Percentiles rank a stretch among this genome's conserved stretches.
Conservation (phyloP, 2,888 invertebrate species). For the Esperia sulphurella region DNA sequence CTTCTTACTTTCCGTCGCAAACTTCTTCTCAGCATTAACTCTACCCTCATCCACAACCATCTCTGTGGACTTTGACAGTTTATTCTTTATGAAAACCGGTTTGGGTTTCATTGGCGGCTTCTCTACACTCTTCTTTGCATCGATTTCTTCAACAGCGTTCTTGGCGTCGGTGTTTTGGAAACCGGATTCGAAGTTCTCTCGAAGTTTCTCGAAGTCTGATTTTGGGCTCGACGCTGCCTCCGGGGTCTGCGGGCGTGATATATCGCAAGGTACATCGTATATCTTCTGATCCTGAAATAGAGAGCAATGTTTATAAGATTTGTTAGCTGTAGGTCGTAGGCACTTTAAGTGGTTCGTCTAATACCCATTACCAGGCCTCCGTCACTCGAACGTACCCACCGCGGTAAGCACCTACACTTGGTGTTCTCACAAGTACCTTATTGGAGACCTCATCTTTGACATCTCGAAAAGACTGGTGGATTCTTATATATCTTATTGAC, state of each 20-base stretch:
- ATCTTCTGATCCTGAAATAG: slow-evolving; percentile 55
- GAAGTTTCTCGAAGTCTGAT: slow-evolving; percentile 50
- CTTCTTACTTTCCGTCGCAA: slow-evolving; percentile 41
- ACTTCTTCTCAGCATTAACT: slow-evolving; percentile 34
- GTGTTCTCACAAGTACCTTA: too few species aligned
- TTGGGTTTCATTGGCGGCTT: slow-evolving; percentile 35
- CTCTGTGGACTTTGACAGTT: slow-evolving; percentile 33
- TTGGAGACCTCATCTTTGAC: too few species aligned
- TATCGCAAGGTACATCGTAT: slow-evolving; percentile 59
- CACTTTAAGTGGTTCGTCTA: too few species aligned
- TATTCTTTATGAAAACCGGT: slow-evolving; percentile 33
- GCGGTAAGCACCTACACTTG: too few species aligned
- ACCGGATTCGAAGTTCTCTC: slow-evolving; percentile 52
- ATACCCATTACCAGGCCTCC: too few species aligned
- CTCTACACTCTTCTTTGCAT: slow-evolving; percentile 1
- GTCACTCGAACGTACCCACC: too few species aligned
- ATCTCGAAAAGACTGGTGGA: too few species aligned
- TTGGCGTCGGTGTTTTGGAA: slow-evolving; percentile 11
- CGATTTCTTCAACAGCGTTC: not conserved
- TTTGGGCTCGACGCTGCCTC: slow-evolving; percentile 24
- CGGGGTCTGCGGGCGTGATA: slow-evolving; percentile 32
- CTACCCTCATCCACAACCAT: slow-evolving; percentile 29
- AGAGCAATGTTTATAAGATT: too few species aligned
- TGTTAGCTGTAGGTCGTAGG: too few species aligned
- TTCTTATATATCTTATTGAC: too few species aligned